Base-by-base conservation (phyloP, 92 coral and sea anemone genomes). In the Scolanthus callimorphus region DNA sequence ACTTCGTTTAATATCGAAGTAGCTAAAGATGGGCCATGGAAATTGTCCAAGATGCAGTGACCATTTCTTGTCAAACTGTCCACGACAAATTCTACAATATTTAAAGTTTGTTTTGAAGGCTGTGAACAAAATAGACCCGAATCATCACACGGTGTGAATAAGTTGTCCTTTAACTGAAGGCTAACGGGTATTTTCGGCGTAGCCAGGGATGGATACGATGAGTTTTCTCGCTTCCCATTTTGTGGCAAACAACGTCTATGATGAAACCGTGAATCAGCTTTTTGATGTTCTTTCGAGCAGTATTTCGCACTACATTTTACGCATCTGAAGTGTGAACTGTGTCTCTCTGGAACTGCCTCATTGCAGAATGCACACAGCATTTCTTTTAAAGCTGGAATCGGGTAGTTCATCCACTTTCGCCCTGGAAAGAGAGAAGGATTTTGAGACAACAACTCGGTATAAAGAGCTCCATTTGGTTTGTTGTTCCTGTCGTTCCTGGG, bases 41-140 rank as follows among this genome's bases (percentile, higher is more conserved):
- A 88, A 20, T 80, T 60, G 58, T 91, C 96, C 24, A 91, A 37
- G 48, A 79, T 67, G 30, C 97, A 91, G 46, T 80, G 85, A 11
- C 95, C 83, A 43, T 76, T 52, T 30, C 67, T 51, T 6, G 29
- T 57, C n/a, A 82, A 31, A 8, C 39, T 69, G 21, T 70, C 79
- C 6, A 82, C 79, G 1, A 82, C 83, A 21, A 20, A 62, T 55
- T 62, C 52, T 19, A 79, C 82, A 22, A 68, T 68, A 60, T 57
- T 57, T 27, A 68, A 22, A 30, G 46, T 68, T 30, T 68, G 75
- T 9, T 46, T 68, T 20, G 57, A 39, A 0, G 65, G 23, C n/a
- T 56, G 21, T 11, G 51, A 29, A 19, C 27, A 68, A 20, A 45
- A 11, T 4, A 10, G 28, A 24, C 28, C 52, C 0, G 54, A 1